These are phyloP conservation scores for Drosophila kikkawai DNA, from an alignment of 1,140 invertebrate genomes.

Conservation along the genomic window DNA sequence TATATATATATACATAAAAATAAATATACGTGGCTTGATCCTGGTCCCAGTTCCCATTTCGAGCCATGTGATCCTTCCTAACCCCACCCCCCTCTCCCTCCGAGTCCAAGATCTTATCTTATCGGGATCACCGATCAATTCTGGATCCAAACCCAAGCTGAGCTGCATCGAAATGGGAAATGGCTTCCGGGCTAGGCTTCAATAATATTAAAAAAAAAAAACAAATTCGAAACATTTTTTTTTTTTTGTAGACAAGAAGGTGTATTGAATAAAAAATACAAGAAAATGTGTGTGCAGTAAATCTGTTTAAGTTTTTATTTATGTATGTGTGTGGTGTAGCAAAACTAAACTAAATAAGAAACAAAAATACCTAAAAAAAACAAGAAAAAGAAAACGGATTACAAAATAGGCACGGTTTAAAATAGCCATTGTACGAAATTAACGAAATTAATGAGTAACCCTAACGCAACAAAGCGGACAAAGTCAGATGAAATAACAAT, in stretches of 20 bases:
- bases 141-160: background rate
- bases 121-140: background rate
- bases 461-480: conserved; percentile 49
- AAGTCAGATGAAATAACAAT: conserved; percentile 54
- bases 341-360: conserved; percentile 58
- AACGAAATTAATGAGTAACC: conserved; percentile 53
- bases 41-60: conserved; percentile 15
- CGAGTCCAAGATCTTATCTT: conserved; percentile 23
- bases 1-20: conserved; percentile 30
- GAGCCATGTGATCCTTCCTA: background rate
- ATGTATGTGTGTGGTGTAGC: conserved; percentile 71
- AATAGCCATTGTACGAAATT: conserved; percentile 48
- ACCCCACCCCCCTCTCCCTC: background rate
- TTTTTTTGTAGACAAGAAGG: conserved; percentile 59
- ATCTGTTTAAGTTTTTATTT: conserved; percentile 82
- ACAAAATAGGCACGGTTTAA: conserved; percentile 43
- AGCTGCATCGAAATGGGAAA: conserved; percentile 6
- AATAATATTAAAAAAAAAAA: conserved; percentile 31
- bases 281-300: conserved; percentile 78
- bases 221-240: conserved; percentile 43
- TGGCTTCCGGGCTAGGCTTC: background rate
- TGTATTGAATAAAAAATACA: conserved; percentile 27
- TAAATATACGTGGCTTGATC: conserved; percentile 11
- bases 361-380: conserved; percentile 34
- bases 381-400: conserved; percentile 24